Evolutionary conservation across 2,888 invertebrate genomes (phyloP), one percentile per base, ranked within the genome.

Genomic region (Meandrusa payeni): DNA sequence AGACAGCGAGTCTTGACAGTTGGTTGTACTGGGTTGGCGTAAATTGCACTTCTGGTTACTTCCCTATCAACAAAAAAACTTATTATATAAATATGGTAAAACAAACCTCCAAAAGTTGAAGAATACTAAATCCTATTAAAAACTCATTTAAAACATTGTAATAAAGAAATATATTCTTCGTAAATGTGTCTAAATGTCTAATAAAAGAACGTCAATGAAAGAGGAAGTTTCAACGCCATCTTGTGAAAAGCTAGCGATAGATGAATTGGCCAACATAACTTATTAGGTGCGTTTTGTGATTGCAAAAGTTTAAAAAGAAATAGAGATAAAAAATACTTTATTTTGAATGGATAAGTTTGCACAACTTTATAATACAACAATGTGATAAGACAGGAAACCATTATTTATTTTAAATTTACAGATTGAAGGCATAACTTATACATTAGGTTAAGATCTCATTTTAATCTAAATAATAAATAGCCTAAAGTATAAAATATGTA

Each of bases 1-100:
- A 76, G 66, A 69, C 72, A 68, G 64, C 71, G 67, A 68, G 65
- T 61, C 62, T 67, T 64, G 66, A 74, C 69, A 63, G 72, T 80
- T 74, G 76, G 71, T 65, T 62, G 61, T 58, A 66, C 61, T 67
- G 69, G 58, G 64, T 72, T 64, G 57, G 60, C 64, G 59, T 57
- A 59, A 51, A 49, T 39, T 23, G 46, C 40, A 48, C 43, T 48
- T 41, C 47, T 50, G 48, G 47, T 52, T 34, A 37, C 29, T 42
- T 52, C 51, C 53, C 57, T 54, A 49, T 51, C 47, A 48, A 48
- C 29, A 33, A 43, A 42, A 43, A 12, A 33, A 41, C 41, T 41
- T 41, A 17, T 42, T 34, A 22, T 24, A n/a, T 9, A 12, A 12
- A 33, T 17, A n/a, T 33, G n/a, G 0, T 20, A 22, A 32, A 36